phyloP scores from a whole-genome alignment of 2,888 invertebrate genomes.

The Pachymerium ferrugineum region DNA sequence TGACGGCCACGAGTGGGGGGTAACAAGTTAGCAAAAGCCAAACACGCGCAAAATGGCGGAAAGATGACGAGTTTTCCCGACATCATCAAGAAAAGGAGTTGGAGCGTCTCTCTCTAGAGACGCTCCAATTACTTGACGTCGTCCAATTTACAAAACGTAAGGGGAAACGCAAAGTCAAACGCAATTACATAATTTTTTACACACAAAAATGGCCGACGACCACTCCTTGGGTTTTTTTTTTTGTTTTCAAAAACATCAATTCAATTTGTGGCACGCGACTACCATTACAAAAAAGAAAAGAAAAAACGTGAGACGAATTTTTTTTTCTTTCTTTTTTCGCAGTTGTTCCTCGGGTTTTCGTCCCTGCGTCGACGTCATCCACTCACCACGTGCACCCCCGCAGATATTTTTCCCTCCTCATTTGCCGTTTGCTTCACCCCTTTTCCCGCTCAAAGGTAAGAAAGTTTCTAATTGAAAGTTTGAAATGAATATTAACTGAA shows the following conservation, averaged over 20 bases:
- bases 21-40: background rate
- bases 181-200: background rate
- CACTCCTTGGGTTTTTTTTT: background rate
- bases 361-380: slow-evolving; percentile 1
- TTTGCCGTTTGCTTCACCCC: slow-evolving; percentile 64
- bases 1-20: background rate
- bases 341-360: slow-evolving; percentile 11
- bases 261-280: background rate
- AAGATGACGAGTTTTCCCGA: background rate
- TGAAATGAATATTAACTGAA: no score
- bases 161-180: background rate
- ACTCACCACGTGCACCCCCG: background rate
- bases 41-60: background rate
- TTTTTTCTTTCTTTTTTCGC: background rate
- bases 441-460: slow-evolving; percentile 75
- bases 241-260: slow-evolving; percentile 1
- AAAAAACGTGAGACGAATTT: background rate
- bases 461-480: no score
- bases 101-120: background rate
- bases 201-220: slow-evolving; percentile 3
- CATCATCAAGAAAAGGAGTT: background rate
- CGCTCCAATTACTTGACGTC: slow-evolving; percentile 31
- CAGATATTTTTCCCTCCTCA: slow-evolving; percentile 23
- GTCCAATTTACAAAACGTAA: slow-evolving; percentile 14
- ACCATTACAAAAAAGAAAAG: background rate